These are phyloP conservation scores for Oryzias celebensis DNA, from an alignment of 2,113 vertebrate species.

Conservation along the genomic window DNA sequence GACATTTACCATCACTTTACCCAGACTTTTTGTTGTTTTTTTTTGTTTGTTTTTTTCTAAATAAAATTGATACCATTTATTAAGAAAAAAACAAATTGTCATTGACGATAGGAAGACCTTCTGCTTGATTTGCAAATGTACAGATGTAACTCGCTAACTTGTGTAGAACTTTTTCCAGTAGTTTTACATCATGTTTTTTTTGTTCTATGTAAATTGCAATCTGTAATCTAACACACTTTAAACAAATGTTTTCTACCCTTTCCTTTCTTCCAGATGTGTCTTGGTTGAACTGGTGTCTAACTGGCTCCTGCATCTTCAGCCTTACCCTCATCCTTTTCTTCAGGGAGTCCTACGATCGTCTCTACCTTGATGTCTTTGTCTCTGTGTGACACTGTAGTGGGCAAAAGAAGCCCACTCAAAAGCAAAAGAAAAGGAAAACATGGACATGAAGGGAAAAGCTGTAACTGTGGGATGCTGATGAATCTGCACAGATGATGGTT, in stretches of 20 bases:
- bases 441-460: constrained; percentile 23
- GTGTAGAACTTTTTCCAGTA: no score
- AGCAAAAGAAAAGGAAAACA: constrained; percentile 42
- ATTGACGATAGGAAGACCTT: no score
- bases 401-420: neutral
- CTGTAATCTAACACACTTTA: neutral
- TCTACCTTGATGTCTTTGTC: constrained; percentile 96
- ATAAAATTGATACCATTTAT: no score
- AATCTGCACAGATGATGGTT: constrained; percentile 33
- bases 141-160: no score
- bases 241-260: neutral
- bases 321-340: constrained; percentile 93
- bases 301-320: constrained; percentile 93
- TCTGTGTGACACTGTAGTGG: constrained; percentile 78
- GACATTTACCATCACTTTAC: no score
- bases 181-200: no score
- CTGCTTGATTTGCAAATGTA: no score
- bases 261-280: constrained; percentile 83
- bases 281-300: constrained; percentile 98
- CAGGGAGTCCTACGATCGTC: constrained; percentile 96
- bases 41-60: no score
- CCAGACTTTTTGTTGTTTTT: no score
- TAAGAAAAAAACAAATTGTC: no score
- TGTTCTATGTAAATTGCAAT: no score
- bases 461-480: constrained; percentile 30